Percentiles rank a stretch among this genome's conserved stretches.
Conservation (phyloP, 2,797 vertebrate species). For the Aphelocoma californica region DNA sequence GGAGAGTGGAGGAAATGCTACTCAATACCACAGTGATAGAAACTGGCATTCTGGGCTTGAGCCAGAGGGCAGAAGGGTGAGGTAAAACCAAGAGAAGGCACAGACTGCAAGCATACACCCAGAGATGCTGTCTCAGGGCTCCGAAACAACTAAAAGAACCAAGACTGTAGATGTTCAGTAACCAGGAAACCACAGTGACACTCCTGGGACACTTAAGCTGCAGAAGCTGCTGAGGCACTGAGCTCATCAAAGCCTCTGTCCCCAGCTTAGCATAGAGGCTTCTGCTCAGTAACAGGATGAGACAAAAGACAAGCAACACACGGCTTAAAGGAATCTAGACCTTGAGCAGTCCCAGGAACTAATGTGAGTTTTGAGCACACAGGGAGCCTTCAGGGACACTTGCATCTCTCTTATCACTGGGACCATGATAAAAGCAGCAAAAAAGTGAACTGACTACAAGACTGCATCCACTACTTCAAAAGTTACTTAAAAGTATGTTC, state of each 20-base stretch:
- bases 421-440: neutral
- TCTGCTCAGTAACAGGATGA: neutral
- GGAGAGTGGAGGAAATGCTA: neutral
- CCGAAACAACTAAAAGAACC: neutral
- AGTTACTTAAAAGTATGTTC: neutral
- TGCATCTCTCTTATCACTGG: neutral
- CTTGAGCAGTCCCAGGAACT: neutral
- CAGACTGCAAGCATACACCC: neutral
- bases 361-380: neutral
- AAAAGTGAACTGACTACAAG: neutral
- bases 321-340: neutral
- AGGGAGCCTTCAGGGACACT: neutral
- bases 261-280: neutral
- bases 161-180: neutral
- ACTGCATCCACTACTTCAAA: neutral
- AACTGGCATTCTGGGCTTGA: neutral
- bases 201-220: neutral
- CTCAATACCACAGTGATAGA: neutral
- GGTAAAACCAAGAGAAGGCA: neutral
- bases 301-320: neutral
- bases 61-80: neutral
- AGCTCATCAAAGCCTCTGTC: neutral
- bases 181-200: neutral
- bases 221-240: neutral
- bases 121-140: neutral